Evolutionary conservation across 2,888 invertebrate species (phyloP).

Genomic region (Chirona hameri): DNA sequence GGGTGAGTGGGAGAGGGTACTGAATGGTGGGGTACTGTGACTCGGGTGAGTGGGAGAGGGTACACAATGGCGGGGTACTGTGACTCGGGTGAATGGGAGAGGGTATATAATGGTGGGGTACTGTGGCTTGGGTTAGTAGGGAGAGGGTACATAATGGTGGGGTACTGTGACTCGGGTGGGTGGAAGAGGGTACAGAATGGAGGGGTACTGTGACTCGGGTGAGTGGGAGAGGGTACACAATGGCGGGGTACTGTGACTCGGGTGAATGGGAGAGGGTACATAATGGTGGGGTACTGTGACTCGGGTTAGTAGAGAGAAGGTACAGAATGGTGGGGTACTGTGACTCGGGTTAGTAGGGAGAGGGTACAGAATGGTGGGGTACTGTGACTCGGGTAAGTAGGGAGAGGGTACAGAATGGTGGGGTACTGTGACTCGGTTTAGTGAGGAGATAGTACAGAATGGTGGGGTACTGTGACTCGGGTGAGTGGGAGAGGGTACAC

Average conservation of each 20-base stretch:
- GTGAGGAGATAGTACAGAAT: background rate
- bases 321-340: background rate
- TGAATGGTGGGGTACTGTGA: background rate
- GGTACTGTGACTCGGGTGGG: background rate
- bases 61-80: background rate
- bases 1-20: background rate
- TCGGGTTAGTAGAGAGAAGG: background rate
- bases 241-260: background rate
- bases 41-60: background rate
- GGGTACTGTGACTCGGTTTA: background rate
- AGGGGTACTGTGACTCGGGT: background rate
- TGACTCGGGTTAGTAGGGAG: background rate
- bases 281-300: background rate
- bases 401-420: background rate
- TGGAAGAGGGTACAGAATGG: background rate
- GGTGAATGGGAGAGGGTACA: background rate
- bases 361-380: background rate
- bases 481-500: background rate
- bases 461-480: background rate
- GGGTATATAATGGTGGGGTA: background rate
- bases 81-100: background rate
- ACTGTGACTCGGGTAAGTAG: background rate
- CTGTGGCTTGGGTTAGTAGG: background rate
- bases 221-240: background rate
- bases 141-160: background rate